A percentile compares a stretch with the other conserved stretches of the same genome.
Conservation (phyloP, 2,888 invertebrate species). For the Dolichomitus sp. region DNA sequence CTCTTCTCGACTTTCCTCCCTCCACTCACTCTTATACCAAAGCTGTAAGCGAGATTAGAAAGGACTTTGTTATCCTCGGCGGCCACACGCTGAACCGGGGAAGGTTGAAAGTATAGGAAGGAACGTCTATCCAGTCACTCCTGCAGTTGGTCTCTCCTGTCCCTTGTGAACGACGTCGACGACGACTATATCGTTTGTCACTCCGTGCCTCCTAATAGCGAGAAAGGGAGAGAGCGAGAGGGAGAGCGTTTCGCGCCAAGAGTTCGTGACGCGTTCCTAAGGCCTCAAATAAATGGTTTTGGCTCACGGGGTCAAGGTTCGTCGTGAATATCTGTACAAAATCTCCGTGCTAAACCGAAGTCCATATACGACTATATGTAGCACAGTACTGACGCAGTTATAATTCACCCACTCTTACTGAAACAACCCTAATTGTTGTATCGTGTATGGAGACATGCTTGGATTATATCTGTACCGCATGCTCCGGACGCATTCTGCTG, state of each 20-base stretch:
- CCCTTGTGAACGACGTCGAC: slow-evolving; percentile 38
- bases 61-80: slow-evolving; percentile 64
- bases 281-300: slow-evolving; percentile 65
- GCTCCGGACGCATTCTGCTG: slow-evolving; percentile 20
- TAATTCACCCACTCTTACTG: slow-evolving; percentile 52
- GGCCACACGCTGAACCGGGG: not conserved
- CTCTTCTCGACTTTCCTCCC: not conserved
- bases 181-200: slow-evolving; percentile 64
- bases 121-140: not conserved
- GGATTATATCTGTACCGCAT: slow-evolving; percentile 25
- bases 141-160: not conserved
- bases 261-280: slow-evolving; percentile 56
- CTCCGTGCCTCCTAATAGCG: slow-evolving; percentile 41
- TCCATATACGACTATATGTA: slow-evolving; percentile 1
- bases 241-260: slow-evolving; percentile 4
- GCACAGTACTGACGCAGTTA: slow-evolving; percentile 56
- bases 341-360: not conserved
- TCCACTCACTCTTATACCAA: slow-evolving; percentile 13
- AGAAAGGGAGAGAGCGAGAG: not conserved
- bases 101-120: slow-evolving; percentile 21
- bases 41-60: slow-evolving; percentile 67
- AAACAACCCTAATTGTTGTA: slow-evolving; percentile 34
- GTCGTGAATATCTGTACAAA: slow-evolving; percentile 36
- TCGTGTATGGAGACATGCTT: slow-evolving; percentile 30
- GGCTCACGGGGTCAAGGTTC: slow-evolving; percentile 65